A percentile compares a stretch with the other conserved stretches of the same genome.
These are phyloP conservation scores for Cheirogaleus major DNA, from an alignment of 2,797 vertebrate species.

Conservation along the genomic window DNA sequence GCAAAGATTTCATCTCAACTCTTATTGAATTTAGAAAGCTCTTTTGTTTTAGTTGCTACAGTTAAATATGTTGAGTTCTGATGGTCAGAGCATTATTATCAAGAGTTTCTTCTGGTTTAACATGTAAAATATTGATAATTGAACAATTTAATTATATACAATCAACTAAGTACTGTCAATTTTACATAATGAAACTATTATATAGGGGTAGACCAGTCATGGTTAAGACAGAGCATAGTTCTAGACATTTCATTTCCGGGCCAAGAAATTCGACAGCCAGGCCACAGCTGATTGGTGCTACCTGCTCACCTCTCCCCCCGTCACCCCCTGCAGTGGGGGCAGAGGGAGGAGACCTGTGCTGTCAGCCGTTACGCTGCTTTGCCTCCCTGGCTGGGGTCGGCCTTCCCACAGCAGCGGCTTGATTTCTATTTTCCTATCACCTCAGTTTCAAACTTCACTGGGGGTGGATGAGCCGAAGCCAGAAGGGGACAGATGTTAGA, in stretches of 20 bases:
- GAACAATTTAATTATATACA: not conserved
- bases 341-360: not conserved
- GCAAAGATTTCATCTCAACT: not conserved
- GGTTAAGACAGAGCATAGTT: not conserved
- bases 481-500: not conserved
- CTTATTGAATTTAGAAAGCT: not conserved
- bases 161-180: not conserved
- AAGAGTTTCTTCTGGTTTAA: not conserved
- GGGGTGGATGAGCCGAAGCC: not conserved
- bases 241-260: not conserved
- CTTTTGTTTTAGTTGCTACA: not conserved
- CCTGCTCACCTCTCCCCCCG: not conserved
- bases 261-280: not conserved
- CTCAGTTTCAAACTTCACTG: not conserved
- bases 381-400: not conserved
- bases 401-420: not conserved
- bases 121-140: not conserved
- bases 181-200: not conserved
- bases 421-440: not conserved
- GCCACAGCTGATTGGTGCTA: not conserved
- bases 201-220: not conserved
- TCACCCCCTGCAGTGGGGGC: too few species aligned
- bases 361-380: accelerated
- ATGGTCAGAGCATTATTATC: not conserved
- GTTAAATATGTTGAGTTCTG: not conserved